Base-by-base conservation (phyloP, 2,113 vertebrate species). In the Pedetes capensis region DNA sequence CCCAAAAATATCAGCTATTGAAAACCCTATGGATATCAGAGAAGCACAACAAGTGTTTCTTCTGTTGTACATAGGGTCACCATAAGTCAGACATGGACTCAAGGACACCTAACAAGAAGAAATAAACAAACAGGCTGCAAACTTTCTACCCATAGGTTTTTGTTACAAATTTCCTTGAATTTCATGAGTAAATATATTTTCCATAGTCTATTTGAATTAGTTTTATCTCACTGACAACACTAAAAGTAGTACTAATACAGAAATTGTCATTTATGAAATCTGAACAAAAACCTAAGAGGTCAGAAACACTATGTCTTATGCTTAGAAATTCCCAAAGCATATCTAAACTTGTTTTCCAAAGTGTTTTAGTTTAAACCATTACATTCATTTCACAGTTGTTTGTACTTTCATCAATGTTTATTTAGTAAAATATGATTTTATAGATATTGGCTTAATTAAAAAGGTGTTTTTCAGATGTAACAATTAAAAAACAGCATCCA, bases 381-480 rank as follows among this genome's bases (percentile, higher is more conserved):
- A 53, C 47, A 20, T 37, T 79, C 14, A 91, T 49, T 93, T 22
- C 7, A 23, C 8, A 85, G 39, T 44, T 51, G 20, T 69, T 97
- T 92, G 63, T 44, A 76, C 79, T 92, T 92, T 74, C 63, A 79
- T 53, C 75, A n/a, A 61, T 72, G 51, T 63, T 83, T 89, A 69
- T 34, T 57, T 64, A 55, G 51, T 74, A 37, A 95, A 94, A 85
- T 80, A 57, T 44, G 29, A 71, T 90, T 93, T 84, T 89, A 61
- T 25, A 93, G 25, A 5, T 37, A 75, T n/a, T 95, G 72, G 25
- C 2, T 92, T 87, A 55, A 12, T 18, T 90, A 32, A 84, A 83
- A 89, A 39, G 14, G 57, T 66, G 23, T 92, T 92, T 94, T 96
- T 84, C 32, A 84, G 23, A 63, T 76, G 64, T 49, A 86, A 89